Evolutionary conservation across 2,888 invertebrate genomes (phyloP).

Genomic region (Liposcelis brunnea): DNA sequence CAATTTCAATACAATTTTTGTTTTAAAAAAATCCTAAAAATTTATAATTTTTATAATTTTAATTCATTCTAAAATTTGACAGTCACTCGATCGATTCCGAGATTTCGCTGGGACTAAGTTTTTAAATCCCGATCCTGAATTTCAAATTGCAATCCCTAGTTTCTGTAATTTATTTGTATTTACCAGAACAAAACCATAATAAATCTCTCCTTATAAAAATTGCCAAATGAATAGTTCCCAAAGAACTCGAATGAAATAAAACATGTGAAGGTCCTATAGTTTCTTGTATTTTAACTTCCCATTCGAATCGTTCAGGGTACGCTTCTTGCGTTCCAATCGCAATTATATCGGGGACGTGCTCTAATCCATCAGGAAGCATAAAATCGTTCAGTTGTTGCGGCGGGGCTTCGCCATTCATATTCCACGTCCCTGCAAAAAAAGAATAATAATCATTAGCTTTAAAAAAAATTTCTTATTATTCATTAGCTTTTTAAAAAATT

Average conservation of each 20-base stretch:
- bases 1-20: too few species aligned
- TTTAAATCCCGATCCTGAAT: too few species aligned
- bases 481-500: too few species aligned
- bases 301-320: slow-evolving; percentile 67
- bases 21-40: too few species aligned
- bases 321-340: slow-evolving; percentile 91
- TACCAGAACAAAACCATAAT: slow-evolving; percentile 84
- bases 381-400: slow-evolving; percentile 65
- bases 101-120: too few species aligned
- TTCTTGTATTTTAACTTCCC: slow-evolving; percentile 83
- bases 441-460: not conserved
- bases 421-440: slow-evolving; percentile 40
- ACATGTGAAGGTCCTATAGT: slow-evolving; percentile 87
- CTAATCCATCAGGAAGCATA: slow-evolving; percentile 66
- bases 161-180: too few species aligned
- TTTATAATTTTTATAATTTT: too few species aligned
- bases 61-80: too few species aligned
- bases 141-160: too few species aligned
- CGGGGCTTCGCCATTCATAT: slow-evolving; percentile 77
- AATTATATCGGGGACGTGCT: slow-evolving; percentile 78
- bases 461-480: too few species aligned
- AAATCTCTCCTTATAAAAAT: slow-evolving; percentile 80
- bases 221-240: slow-evolving; percentile 74
- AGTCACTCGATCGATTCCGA: too few species aligned
- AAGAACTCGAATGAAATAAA: slow-evolving; percentile 64